Conservation (phyloP, 53 echinoderm and acorn worm species). For the Stichopus horrens region DNA sequence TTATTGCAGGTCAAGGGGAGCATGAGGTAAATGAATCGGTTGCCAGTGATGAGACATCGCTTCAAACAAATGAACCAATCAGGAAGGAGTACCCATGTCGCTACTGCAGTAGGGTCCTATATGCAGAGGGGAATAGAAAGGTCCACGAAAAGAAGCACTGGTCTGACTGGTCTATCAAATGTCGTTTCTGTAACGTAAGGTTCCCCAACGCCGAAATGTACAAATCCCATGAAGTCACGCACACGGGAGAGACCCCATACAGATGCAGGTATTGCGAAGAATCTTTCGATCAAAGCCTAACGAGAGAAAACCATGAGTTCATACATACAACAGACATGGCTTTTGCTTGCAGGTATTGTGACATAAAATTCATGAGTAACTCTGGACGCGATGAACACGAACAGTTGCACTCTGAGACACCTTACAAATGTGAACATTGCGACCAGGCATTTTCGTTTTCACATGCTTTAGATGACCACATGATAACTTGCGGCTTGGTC, state of each 20-base stretch:
- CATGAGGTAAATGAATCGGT: background rate
- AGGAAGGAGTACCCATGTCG: background rate
- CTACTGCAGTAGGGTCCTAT: background rate
- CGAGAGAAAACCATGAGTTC: background rate
- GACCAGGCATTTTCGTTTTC: background rate
- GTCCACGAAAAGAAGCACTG: background rate
- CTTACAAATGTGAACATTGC: background rate
- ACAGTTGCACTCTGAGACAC: background rate
- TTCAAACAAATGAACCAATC: background rate
- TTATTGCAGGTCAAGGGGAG: background rate
- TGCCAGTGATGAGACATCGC: background rate
- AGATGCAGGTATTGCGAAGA: background rate
- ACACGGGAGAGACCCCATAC: background rate
- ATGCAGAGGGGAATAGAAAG: background rate
- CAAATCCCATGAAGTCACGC: background rate
- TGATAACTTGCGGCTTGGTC: background rate
- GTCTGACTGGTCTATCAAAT: background rate
- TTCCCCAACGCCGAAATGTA: background rate
- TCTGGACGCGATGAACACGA: background rate
- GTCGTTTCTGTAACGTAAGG: background rate
- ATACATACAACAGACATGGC: background rate
- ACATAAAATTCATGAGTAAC: background rate
- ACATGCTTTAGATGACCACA: background rate
- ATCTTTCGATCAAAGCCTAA: background rate
- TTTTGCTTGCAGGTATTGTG: conserved; percentile 1